Evolutionary conservation across 2,888 invertebrate species (phyloP), one percentile per base, ranked within the genome.

Genomic region (Trissoscelio sp.): DNA sequence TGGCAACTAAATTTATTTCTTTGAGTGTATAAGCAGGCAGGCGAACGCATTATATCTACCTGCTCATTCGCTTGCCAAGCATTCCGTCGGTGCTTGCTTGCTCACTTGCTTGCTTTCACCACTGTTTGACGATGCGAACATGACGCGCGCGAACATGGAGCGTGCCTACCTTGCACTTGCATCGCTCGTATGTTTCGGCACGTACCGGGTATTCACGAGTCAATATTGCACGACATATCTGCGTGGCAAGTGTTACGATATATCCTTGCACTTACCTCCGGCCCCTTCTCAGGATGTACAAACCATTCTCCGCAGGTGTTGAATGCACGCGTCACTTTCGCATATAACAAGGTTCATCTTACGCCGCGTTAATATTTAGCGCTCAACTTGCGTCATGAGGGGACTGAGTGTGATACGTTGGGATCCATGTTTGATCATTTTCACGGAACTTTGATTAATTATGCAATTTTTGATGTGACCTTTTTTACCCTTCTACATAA

Each of bases 221-320:
- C 82, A 79, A 79, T 82, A 82, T 79, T 75, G 79, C 82, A 72
- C 82, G 82, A 75, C 79, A 79, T 77, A 77, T 82, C 79, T 72
- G 67, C 79, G 70, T 72, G 46, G 75, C 75, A 79, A 77, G 79
- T 77, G 79, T 79, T 79, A 67, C 79, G 75, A 75, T 75, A 79
- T 82, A 75, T 77, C 72, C 75, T 78, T 79, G 69, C 74, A 58
- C 62, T 73, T 69, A 62, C 60, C 73, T 81, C 70, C 57, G 58
- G 14, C 31, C 66, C 51, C 69, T 62, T 42, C 57, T 64, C 58
- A 18, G 66, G 70, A 60, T 44, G 18, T 77, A 70, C 70, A 53
- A 70, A 77, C 81, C 37, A 72, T 75, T 60, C 80, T 57, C 46
- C 39, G 67, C 79, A 79, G 73, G 66, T 67, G 79, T 73, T 72